A percentile compares a stretch with the other conserved stretches of the same genome.
These are phyloP conservation scores for Gulo gulo DNA, from an alignment of 2,113 vertebrate genomes.

Conservation along the genomic window DNA sequence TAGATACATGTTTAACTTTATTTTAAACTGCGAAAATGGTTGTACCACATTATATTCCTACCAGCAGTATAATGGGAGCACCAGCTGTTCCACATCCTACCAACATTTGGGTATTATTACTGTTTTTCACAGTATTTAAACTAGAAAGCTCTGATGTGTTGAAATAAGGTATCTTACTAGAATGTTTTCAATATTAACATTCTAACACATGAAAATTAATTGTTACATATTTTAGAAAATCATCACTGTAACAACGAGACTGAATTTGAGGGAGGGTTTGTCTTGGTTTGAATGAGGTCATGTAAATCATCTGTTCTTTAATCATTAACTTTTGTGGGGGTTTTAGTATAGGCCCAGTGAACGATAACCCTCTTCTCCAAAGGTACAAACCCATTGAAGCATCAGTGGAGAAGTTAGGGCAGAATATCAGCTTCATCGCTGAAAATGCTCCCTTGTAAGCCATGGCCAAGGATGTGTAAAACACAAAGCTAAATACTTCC, in stretches of 20 bases:
- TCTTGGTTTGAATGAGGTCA: not conserved
- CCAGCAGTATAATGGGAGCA: not conserved
- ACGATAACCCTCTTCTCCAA: not conserved
- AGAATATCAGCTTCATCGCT: not conserved
- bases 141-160: not conserved
- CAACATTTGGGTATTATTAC: not conserved
- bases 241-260: not conserved
- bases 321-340: not conserved
- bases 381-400: not conserved
- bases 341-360: not conserved
- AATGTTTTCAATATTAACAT: not conserved
- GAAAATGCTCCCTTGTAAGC: not conserved
- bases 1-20: not conserved
- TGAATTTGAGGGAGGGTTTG: not conserved
- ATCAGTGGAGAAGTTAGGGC: not conserved
- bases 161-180: not conserved
- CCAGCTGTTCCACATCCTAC: not conserved
- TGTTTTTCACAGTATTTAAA: not conserved
- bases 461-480: not conserved
- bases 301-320: not conserved
- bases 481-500: not conserved
- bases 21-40: not conserved
- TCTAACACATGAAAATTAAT: not conserved
- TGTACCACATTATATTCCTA: not conserved
- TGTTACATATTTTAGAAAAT: not conserved